Base-by-base conservation (phyloP, 2,113 vertebrate genomes). In the Rissa tridactyla region DNA sequence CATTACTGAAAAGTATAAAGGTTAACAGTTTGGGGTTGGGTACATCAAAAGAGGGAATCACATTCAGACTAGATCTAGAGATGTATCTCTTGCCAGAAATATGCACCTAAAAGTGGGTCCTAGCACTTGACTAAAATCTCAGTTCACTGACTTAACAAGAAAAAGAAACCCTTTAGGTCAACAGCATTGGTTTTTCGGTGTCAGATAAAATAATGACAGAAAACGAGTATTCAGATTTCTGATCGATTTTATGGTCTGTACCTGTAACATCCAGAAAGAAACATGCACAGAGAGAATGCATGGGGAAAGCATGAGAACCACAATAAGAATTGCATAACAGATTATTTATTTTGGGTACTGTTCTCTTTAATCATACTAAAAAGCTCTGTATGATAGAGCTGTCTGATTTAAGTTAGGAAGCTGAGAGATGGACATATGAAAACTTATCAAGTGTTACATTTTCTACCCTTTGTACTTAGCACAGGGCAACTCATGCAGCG, bases 251-350 rank as follows among this genome's bases (percentile, higher is more conserved):
- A 64, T 9, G 22, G 38, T 55, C 57, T 93, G n/a, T 38, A 65
- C 44, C 54, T 72, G 10, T 38, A 88, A 60, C 8, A 82, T 29
- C 21, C 46, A 69, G 40, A 55, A 80, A 34, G 15, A 69, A 87
- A 64, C 26, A n/a, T 1, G 10, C 8, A 52, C 12, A 58, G 26
- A 86, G 13, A 51, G 82, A 90, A 80, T 3, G 7, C 16, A 44
- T 8, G 8, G n/a, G 20, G 52, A 68, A 77, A 61, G 26, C 15
- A 54, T 4, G 13, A 82, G 8, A 70, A 8, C 2, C 15, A 18
- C 58, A 64, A 9, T 1, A 54, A 79, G 29, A 93, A 38, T 0
- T 34, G 6, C 0, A 0, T 12, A 14, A 57, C 30, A 30, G 20
- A 42, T n/a, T 51, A n/a, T 9, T 89, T 92, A 12, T 69, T 66